Evolutionary conservation across 2,113 vertebrate species (phyloP).

Genomic region (Gorilla gorilla): DNA sequence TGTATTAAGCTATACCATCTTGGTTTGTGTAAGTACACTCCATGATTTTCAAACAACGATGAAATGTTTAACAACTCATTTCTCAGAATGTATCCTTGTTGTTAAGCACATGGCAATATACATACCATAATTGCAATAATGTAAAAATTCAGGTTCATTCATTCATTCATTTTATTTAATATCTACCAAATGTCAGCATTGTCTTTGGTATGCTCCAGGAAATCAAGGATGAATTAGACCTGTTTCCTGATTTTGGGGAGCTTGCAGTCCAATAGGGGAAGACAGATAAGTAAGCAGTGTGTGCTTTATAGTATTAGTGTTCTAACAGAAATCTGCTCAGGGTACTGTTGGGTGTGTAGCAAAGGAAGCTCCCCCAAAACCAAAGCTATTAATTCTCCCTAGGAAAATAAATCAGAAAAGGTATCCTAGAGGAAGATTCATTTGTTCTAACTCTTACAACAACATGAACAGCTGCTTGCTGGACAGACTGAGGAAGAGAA

Average conservation of each 20-base stretch:
- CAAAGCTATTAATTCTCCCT: not conserved
- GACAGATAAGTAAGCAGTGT: not conserved
- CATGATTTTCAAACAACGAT: not conserved
- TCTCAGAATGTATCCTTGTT: not conserved
- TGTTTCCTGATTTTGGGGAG: not conserved
- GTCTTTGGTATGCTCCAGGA: not conserved
- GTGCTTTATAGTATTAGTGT: not conserved
- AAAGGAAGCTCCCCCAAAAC: not conserved
- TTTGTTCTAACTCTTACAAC: not conserved
- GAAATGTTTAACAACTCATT: not conserved
- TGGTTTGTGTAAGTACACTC: not conserved
- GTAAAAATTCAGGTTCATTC: not conserved
- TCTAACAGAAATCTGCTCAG: not conserved
- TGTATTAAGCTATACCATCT: not conserved
- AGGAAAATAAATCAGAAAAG: not conserved
- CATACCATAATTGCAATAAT: not conserved
- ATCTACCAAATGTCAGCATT: not conserved
- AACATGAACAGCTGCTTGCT: not conserved
- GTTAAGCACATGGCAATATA: not conserved
- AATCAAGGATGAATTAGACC: not conserved
- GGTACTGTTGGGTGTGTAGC: not conserved
- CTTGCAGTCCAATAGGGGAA: not conserved
- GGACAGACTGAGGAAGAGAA: not conserved
- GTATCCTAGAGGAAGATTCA: not conserved
- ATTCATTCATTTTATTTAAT: not conserved